Conservation (phyloP, 2,113 vertebrate species). For the Vombatus ursinus region DNA sequence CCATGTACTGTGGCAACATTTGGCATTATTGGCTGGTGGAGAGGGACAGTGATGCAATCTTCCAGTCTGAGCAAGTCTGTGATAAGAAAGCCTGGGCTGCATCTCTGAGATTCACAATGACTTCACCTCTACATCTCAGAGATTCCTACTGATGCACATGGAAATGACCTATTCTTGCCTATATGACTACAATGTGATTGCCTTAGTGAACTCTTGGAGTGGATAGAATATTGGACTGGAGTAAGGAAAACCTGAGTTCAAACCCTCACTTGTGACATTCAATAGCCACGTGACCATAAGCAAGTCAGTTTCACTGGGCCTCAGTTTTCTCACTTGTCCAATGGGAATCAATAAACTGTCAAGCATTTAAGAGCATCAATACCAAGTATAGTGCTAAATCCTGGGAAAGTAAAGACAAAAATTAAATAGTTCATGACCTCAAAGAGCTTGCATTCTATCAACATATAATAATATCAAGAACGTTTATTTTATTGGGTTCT, state of each 20-base stretch:
- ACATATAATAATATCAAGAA: background rate
- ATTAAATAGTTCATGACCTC: background rate
- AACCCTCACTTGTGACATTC: background rate
- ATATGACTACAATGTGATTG: no score
- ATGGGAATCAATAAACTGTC: background rate
- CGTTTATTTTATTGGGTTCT: background rate
- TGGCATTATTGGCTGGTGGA: background rate
- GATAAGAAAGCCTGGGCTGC: background rate
- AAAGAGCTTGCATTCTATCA: background rate
- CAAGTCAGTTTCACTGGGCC: background rate
- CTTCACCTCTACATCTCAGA: no score
- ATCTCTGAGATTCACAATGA: background rate
- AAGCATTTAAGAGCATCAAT: no score
- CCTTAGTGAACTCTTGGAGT: background rate
- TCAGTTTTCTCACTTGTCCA: background rate
- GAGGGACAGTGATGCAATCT: no score
- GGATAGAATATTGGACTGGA: background rate
- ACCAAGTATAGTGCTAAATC: no score
- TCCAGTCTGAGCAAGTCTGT: background rate
- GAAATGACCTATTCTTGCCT: no score
- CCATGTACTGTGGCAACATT: background rate
- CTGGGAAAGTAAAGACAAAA: background rate
- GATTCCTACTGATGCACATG: no score
- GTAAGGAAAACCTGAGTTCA: background rate
- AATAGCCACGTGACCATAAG: background rate